Evolutionary conservation across 2,888 invertebrate species (phyloP).

Genomic region (Anagyrus pseudococci): DNA sequence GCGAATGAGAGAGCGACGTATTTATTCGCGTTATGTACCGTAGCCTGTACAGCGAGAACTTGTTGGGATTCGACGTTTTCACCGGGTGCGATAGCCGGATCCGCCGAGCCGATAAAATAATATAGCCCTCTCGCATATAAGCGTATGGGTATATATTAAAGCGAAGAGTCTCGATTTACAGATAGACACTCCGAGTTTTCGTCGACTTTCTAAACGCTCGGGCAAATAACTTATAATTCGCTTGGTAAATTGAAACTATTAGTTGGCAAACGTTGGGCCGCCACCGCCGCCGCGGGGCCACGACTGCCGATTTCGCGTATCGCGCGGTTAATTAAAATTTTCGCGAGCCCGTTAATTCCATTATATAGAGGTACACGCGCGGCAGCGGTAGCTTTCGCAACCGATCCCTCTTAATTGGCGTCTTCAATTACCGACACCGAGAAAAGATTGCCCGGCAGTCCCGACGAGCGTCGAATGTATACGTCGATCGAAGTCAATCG

Average conservation of each 20-base stretch:
- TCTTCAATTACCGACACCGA: neutral
- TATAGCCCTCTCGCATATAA: no score
- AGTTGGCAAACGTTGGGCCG: neutral
- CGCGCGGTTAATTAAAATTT: slow-evolving; percentile 8
- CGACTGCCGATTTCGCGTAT: neutral
- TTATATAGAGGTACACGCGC: neutral
- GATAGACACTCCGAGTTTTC: no score
- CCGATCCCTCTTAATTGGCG: slow-evolving; percentile 8
- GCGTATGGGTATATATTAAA: no score
- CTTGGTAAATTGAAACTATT: neutral
- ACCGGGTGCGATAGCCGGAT: no score
- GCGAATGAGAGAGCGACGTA: no score
- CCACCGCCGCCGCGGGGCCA: neutral
- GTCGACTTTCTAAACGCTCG: no score
- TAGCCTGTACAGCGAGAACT: no score
- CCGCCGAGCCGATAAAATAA: no score
- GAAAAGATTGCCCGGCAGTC: neutral
- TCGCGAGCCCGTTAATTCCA: neutral
- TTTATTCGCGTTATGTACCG: no score
- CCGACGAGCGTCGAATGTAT: neutral
- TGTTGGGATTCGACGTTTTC: no score
- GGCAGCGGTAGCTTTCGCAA: neutral
- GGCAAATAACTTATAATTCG: no score
- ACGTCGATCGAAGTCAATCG: slow-evolving; percentile 4
- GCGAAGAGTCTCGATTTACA: no score